A percentile compares a stretch with the other conserved stretches of the same genome.
Evolutionary conservation across 2,113 vertebrate genomes (phyloP).

Genomic region (Clinocottus analis): DNA sequence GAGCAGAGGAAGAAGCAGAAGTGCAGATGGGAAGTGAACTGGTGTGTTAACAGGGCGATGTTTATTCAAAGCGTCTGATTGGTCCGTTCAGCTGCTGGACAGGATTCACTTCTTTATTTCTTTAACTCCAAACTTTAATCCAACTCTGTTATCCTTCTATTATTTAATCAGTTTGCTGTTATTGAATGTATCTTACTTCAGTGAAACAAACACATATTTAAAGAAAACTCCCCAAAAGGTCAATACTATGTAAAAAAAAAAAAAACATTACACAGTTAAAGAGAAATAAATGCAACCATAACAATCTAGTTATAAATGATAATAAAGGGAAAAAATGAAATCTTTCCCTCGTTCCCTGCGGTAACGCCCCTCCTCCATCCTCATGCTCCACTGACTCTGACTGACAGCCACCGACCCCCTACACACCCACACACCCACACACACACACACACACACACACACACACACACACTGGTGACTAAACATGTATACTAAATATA

Average conservation of each 20-base stretch:
- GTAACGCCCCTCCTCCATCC: constrained; percentile 64
- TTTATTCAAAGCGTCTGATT: neutral
- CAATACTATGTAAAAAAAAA: neutral
- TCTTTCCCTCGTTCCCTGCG: constrained; percentile 41
- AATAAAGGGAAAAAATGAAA: neutral
- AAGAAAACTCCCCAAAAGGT: neutral
- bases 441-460: constrained; percentile 37
- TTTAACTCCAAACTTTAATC: neutral
- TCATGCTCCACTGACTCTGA: constrained; percentile 58
- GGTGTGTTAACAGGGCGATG: neutral
- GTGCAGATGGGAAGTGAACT: constrained; percentile 12
- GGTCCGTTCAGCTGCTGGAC: neutral
- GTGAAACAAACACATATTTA: neutral
- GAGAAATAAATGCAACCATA: neutral
- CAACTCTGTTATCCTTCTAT: neutral
- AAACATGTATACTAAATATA: constrained; percentile 62
- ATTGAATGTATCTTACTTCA: neutral
- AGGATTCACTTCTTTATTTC: neutral
- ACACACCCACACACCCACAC: constrained; percentile 36
- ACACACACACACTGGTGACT: constrained; percentile 40
- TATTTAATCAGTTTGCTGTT: neutral
- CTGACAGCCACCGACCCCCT: constrained; percentile 60
- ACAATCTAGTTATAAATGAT: neutral
- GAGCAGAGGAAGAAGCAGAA: neutral
- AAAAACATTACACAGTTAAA: neutral